These are phyloP conservation scores for Lithophane ornitopus DNA, from an alignment of 2,888 invertebrate genomes.

Conservation along the genomic window DNA sequence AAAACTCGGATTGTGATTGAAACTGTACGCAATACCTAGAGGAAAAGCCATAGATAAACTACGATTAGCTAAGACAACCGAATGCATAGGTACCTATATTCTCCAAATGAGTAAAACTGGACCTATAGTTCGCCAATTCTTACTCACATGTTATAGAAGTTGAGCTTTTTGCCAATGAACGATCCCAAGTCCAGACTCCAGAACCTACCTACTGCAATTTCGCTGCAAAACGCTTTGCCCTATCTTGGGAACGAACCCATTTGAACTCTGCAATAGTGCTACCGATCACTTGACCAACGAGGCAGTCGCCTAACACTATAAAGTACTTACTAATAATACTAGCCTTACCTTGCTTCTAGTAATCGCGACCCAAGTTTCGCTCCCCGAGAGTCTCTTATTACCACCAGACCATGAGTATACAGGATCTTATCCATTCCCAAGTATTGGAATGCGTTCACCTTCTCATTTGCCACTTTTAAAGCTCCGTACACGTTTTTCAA, in stretches of 20 bases:
- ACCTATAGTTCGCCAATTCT: background rate
- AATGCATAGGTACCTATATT: background rate
- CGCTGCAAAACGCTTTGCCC: too few species aligned
- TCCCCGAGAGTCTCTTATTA: conserved; percentile 79
- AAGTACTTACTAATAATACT: too few species aligned
- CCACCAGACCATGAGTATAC: conserved; percentile 79
- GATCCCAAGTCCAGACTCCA: background rate
- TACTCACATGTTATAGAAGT: background rate
- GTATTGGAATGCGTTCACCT: conserved; percentile 71
- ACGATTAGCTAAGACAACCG: background rate
- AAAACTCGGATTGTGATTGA: too few species aligned
- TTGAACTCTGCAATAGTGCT: too few species aligned
- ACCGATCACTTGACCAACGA: too few species aligned
- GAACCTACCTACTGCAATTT: background rate
- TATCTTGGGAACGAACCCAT: too few species aligned
- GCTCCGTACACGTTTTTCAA: conserved; percentile 78
- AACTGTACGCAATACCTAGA: too few species aligned
- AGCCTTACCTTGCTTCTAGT: conserved; percentile 79
- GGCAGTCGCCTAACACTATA: too few species aligned
- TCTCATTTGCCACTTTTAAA: conserved; percentile 70
- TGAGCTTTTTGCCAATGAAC: background rate
- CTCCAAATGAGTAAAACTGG: too few species aligned
- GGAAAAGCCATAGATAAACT: background rate
- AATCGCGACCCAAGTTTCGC: conserved; percentile 76
- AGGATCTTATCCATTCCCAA: conserved; percentile 74